Evolutionary conservation across 2,797 vertebrate species (phyloP).

Genomic region (Acrossocheilus wenchowensis): DNA sequence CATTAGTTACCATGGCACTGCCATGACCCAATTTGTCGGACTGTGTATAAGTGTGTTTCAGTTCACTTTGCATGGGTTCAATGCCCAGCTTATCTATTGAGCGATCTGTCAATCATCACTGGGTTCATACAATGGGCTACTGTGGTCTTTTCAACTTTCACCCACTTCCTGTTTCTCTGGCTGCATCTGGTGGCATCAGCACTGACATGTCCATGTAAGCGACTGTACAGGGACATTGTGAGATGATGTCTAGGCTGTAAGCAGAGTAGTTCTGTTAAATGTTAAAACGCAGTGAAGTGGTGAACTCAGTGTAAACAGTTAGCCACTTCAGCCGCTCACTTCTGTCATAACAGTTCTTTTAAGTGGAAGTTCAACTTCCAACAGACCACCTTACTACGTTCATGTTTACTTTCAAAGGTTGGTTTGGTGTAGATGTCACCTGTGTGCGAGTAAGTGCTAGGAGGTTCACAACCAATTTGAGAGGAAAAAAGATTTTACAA

Average conservation of each 20-base stretch:
- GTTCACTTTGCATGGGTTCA: slow-evolving; percentile 52
- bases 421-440: slow-evolving; percentile 13
- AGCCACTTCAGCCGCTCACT: neutral
- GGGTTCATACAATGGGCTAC: slow-evolving; percentile 30
- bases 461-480: neutral
- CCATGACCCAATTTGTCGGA: slow-evolving; percentile 21
- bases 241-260: neutral
- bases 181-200: slow-evolving; percentile 14
- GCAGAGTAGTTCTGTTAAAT: neutral
- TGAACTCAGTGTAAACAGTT: slow-evolving; percentile 7
- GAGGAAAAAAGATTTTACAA: neutral
- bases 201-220: slow-evolving; percentile 11
- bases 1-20: slow-evolving; percentile 72
- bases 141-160: slow-evolving; percentile 65
- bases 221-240: slow-evolving; percentile 9
- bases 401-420: slow-evolving; percentile 44
- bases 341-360: neutral
- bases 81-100: slow-evolving; percentile 49
- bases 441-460: neutral
- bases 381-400: neutral
- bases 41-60: slow-evolving; percentile 26
- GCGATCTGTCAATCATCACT: slow-evolving; percentile 71
- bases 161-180: slow-evolving; percentile 62
- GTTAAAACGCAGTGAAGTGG: neutral
- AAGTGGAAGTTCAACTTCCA: slow-evolving; percentile 18